Evolutionary conservation across 1,140 invertebrate species (phyloP).

Genomic region (Adoxophyes honmai): DNA sequence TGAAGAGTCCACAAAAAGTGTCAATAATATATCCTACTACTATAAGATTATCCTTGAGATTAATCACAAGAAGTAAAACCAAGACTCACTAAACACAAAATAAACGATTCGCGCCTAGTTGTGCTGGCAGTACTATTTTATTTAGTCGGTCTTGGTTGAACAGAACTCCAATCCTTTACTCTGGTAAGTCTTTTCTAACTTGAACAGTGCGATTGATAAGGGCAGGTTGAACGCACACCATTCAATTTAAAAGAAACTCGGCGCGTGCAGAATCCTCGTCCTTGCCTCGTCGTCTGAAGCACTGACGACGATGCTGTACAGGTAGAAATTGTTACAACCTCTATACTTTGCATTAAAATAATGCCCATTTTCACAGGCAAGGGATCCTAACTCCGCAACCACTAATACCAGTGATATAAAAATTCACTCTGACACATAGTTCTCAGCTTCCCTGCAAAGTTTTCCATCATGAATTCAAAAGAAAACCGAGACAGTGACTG

Average conservation of each 20-base stretch:
- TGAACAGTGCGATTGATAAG: conserved; percentile 68
- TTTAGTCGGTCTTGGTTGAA: conserved; percentile 78
- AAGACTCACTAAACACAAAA: conserved; percentile 77
- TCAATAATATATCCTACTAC: conserved; percentile 44
- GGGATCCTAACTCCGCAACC: conserved; percentile 71
- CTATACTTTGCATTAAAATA: conserved; percentile 94
- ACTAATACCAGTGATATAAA: conserved; percentile 63
- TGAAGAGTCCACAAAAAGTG: conserved; percentile 37
- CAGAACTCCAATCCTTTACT: conserved; percentile 74
- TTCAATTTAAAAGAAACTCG: conserved; percentile 76
- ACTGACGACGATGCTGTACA: conserved; percentile 57
- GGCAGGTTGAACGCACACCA: conserved; percentile 69
- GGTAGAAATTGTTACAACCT: conserved; percentile 82
- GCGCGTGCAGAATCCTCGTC: conserved; percentile 57
- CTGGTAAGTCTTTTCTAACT: conserved; percentile 72
- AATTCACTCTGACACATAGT: conserved; percentile 67
- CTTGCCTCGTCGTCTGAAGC: conserved; percentile 27
- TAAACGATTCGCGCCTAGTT: conserved; percentile 46
- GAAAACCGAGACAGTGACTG: conserved; percentile 64
- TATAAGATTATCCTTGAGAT: conserved; percentile 42
- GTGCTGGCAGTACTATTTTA: conserved; percentile 57
- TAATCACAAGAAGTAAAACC: conserved; percentile 68
- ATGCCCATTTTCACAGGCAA: conserved; percentile 86
- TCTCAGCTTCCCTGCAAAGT: conserved; percentile 75
- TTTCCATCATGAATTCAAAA: conserved; percentile 67